Percentiles rank a stretch among this genome's conserved stretches.
phyloP scores from a whole-genome alignment of 2,113 vertebrate species.

The Ameiurus melas region DNA sequence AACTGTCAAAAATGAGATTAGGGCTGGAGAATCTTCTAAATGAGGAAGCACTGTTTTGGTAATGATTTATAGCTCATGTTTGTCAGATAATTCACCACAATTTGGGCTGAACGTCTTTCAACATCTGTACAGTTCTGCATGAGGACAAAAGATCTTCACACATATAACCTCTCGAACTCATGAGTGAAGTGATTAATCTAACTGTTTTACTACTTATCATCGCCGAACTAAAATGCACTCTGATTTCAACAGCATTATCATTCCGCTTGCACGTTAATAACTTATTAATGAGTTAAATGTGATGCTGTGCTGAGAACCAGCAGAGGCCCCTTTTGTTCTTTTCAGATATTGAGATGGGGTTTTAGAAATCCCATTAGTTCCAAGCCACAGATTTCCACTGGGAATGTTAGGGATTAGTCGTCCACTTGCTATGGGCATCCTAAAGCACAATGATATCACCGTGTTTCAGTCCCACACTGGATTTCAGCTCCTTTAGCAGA shows the following conservation, averaged over 20 bases:
- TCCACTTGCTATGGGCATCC: constrained; percentile 39
- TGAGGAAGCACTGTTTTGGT: not conserved
- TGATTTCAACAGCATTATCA: constrained; percentile 50
- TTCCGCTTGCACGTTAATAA: constrained; percentile 53
- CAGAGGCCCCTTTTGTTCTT: constrained; percentile 53
- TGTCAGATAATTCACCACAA: not conserved
- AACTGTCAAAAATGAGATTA: constrained; percentile 37
- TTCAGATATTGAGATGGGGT: constrained; percentile 52
- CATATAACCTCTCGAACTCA: not conserved
- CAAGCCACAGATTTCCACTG: constrained; percentile 42
- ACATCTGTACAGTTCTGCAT: not conserved
- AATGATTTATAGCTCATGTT: constrained; percentile 16
- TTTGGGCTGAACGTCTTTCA: not conserved
- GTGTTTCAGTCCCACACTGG: constrained; percentile 4
- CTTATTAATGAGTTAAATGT: constrained; percentile 53
- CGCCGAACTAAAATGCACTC: constrained; percentile 32
- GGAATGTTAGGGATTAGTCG: constrained; percentile 48
- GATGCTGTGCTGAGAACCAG: constrained; percentile 30
- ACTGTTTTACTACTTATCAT: constrained; percentile 34
- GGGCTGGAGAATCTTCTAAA: constrained; percentile 20
- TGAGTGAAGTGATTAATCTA: constrained; percentile 10
- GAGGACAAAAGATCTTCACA: not conserved
- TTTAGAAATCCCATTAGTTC: constrained; percentile 60
- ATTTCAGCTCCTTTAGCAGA: constrained; percentile 23
- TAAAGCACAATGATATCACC: constrained; percentile 32